Evolutionary conservation across 2,113 vertebrate genomes (phyloP).

Genomic region (Noctilio leporinus): DNA sequence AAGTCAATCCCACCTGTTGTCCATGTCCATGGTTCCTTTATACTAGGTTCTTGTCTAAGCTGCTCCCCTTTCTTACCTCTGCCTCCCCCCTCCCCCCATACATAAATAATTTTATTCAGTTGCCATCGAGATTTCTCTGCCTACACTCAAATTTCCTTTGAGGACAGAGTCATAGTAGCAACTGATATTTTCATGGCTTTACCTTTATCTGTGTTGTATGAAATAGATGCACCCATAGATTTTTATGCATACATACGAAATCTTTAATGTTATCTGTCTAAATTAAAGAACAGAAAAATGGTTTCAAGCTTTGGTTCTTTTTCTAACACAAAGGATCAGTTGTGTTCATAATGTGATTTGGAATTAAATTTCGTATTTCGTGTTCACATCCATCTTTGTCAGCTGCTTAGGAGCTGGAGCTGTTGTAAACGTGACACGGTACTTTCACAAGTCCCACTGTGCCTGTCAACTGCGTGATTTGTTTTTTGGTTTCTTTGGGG

Average conservation of each 20-base stretch:
- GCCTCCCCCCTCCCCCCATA: too few species aligned
- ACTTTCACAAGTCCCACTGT: neutral
- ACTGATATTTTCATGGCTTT: neutral
- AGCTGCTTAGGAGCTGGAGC: neutral
- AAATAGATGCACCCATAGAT: neutral
- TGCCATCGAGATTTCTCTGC: neutral
- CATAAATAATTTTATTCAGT: neutral
- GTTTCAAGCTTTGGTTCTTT: neutral
- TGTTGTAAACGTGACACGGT: accelerated
- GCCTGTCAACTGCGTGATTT: neutral
- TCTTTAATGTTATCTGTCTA: neutral
- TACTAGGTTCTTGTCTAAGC: too few species aligned
- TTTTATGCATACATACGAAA: neutral
- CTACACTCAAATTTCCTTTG: neutral
- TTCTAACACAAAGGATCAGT: neutral
- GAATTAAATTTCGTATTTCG: slow-evolving; percentile 51
- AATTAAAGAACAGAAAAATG: neutral
- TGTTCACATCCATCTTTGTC: slow-evolving; percentile 1
- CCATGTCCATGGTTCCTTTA: too few species aligned
- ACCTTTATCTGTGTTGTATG: neutral
- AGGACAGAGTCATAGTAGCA: neutral
- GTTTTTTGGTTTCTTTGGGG: neutral
- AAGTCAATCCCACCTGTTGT: too few species aligned
- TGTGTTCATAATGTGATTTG: slow-evolving; percentile 34
- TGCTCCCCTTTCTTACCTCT: too few species aligned